Evolutionary conservation across 2,797 vertebrate species (phyloP).

Genomic region (Melanotaenia pygmaea): DNA sequence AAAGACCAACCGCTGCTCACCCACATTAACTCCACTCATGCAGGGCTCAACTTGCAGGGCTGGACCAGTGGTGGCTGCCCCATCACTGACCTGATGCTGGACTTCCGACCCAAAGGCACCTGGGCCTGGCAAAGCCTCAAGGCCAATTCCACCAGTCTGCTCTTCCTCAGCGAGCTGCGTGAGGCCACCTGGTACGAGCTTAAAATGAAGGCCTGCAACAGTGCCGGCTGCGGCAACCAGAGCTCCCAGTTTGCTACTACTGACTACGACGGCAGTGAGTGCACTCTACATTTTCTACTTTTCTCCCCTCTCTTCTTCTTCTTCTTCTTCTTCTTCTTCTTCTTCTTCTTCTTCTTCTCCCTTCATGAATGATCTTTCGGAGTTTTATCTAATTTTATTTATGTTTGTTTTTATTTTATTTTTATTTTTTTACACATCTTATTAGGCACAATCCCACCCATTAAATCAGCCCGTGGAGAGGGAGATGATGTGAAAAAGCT

Average conservation of each 20-base stretch:
- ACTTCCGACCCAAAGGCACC: slow-evolving; percentile 95
- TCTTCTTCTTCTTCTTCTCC: neutral
- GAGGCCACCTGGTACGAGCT: slow-evolving; percentile 99
- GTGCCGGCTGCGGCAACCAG: slow-evolving; percentile 95
- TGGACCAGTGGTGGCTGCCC: slow-evolving; percentile 98
- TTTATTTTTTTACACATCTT: neutral
- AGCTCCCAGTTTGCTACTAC: slow-evolving; percentile 94
- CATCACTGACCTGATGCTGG: slow-evolving; percentile 91
- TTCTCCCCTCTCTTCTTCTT: neutral
- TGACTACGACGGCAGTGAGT: slow-evolving; percentile 97
- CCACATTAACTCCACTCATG: slow-evolving; percentile 97
- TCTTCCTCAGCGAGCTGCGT: slow-evolving; percentile 93
- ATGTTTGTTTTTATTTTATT: neutral
- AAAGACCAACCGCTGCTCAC: slow-evolving; percentile 98
- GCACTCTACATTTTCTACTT: neutral
- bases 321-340: neutral
- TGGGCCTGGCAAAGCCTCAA: slow-evolving; percentile 96
- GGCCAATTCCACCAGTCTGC: slow-evolving; percentile 91
- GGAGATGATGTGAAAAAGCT: slow-evolving; percentile 97
- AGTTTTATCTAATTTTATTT: neutral
- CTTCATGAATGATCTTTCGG: neutral
- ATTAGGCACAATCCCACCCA: slow-evolving; percentile 95
- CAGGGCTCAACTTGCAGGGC: slow-evolving; percentile 96
- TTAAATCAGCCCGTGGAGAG: slow-evolving; percentile 96
- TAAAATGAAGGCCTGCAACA: slow-evolving; percentile 98